These are phyloP conservation scores for Sesia apiformis DNA, from an alignment of 2,888 invertebrate genomes.

Conservation along the genomic window DNA sequence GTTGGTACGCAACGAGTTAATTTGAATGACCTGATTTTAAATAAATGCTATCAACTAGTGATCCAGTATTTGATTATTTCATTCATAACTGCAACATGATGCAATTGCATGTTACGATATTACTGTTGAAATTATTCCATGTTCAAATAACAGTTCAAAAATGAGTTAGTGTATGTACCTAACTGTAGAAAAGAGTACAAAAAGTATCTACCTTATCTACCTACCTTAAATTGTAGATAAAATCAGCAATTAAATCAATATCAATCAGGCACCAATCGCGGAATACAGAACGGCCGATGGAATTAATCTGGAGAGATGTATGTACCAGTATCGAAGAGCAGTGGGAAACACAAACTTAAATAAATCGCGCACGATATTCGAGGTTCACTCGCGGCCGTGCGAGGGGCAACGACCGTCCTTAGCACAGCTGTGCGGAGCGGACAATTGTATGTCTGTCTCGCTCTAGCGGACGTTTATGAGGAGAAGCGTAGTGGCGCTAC, in stretches of 20 bases:
- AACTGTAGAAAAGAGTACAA: no score
- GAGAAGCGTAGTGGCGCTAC: neutral
- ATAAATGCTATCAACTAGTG: no score
- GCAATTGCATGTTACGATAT: no score
- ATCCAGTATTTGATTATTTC: no score
- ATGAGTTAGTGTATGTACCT: no score
- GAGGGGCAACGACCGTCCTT: slow-evolving; percentile 73
- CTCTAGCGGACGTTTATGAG: slow-evolving; percentile 34
- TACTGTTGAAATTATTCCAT: no score
- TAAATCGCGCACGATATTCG: slow-evolving; percentile 59
- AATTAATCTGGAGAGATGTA: neutral
- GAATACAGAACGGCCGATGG: neutral
- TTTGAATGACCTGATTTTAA: no score
- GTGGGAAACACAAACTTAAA: slow-evolving; percentile 9
- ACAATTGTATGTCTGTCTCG: slow-evolving; percentile 44
- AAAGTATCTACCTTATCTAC: no score
- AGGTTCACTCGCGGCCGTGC: slow-evolving; percentile 68
- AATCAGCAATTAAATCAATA: neutral
- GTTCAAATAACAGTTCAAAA: no score
- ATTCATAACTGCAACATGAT: no score
- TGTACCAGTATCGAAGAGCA: neutral
- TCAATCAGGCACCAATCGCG: neutral
- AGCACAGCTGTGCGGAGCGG: slow-evolving; percentile 56
- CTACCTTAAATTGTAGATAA: neutral
- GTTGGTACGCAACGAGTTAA: no score